phyloP scores from a whole-genome alignment of 2,888 invertebrate species.

The Erynnis tages region DNA sequence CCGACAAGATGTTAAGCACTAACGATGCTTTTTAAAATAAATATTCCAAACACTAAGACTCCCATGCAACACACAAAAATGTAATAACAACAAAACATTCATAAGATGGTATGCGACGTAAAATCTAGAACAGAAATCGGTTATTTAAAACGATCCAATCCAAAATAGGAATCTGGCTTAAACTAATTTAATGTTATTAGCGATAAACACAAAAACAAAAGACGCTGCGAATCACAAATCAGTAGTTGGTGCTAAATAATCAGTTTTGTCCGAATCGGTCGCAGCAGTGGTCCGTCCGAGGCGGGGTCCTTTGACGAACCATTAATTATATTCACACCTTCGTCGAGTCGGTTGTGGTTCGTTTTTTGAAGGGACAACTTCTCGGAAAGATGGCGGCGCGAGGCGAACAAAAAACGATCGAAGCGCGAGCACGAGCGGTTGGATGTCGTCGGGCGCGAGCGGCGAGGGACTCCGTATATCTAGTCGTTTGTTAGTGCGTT shows the following conservation, averaged over 20 bases:
- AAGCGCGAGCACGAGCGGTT: constrained; percentile 59
- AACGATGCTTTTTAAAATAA: too few relatives aligned
- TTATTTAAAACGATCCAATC: too few relatives aligned
- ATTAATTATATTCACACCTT: constrained; percentile 80
- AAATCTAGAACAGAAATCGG: not conserved
- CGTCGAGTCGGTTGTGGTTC: constrained; percentile 43
- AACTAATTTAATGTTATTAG: not conserved
- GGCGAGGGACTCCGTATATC: too few relatives aligned
- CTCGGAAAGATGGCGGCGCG: constrained; percentile 61
- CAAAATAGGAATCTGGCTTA: not conserved
- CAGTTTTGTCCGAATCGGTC: constrained; percentile 21
- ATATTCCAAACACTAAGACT: too few relatives aligned
- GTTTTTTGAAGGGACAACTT: constrained; percentile 58
- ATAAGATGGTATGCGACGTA: not conserved
- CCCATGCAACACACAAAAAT: too few relatives aligned
- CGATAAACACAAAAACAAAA: not conserved
- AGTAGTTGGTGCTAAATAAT: constrained; percentile 26
- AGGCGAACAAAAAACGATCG: constrained; percentile 53
- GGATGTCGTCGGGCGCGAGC: constrained; percentile 3
- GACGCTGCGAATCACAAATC: constrained; percentile 14
- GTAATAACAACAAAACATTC: too few relatives aligned
- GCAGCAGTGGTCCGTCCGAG: constrained; percentile 25
- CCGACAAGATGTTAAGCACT: too few relatives aligned
- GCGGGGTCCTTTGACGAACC: constrained; percentile 64
- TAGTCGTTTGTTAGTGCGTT: too few relatives aligned